Percentiles rank a stretch among this genome's conserved stretches.
Evolutionary conservation across 2,888 invertebrate genomes (phyloP).

Genomic region (Hybos culiciformis): DNA sequence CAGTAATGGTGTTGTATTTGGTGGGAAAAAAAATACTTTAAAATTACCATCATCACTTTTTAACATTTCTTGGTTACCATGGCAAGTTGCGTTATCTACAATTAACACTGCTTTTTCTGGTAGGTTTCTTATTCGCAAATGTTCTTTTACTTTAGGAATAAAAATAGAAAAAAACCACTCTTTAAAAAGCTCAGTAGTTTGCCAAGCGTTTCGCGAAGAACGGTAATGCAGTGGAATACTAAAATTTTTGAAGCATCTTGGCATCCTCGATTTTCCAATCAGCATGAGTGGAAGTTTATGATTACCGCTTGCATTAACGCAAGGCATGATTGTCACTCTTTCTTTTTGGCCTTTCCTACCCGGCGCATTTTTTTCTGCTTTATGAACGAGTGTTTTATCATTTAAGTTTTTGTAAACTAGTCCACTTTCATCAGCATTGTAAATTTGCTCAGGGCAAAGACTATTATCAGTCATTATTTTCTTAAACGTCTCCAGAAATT

Average conservation of each 20-base stretch:
- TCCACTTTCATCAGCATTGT: constrained; percentile 4
- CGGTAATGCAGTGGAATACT: neutral
- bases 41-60: neutral
- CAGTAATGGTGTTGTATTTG: neutral
- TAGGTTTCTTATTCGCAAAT: neutral
- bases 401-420: constrained; percentile 1
- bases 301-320: constrained; percentile 1
- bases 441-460: neutral
- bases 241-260: neutral
- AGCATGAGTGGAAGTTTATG: neutral
- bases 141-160: neutral
- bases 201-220: neutral
- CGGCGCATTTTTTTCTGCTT: constrained; percentile 2
- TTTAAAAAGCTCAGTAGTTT: neutral
- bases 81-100: neutral
- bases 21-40: neutral
- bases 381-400: neutral
- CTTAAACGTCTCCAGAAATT: too few relatives aligned
- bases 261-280: neutral
- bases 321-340: constrained; percentile 1
- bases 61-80: constrained; percentile 1
- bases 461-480: neutral
- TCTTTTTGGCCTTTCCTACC: neutral
- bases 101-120: constrained; percentile 3
- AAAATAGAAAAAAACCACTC: neutral